Evolutionary conservation across 2,888 invertebrate species (phyloP), one percentile per base, ranked within the genome.

Genomic region (Cosmorhoe ocellata): DNA sequence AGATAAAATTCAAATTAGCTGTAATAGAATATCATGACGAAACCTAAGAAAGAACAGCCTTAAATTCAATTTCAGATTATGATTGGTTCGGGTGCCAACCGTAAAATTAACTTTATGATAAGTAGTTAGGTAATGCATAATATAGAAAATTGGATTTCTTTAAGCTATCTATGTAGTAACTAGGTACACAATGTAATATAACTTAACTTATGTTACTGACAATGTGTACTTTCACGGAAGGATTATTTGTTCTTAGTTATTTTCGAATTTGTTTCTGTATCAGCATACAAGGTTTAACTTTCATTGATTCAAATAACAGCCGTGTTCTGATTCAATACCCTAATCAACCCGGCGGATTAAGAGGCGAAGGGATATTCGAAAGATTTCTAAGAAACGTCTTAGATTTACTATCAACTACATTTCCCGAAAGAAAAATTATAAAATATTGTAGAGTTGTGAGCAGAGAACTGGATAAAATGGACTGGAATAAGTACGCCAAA

Each of bases 331-430:
- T 14, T 5, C 11, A 12, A 12, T 37, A 18, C 31, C 11, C 32
- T 11, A 7, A 11, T n/a, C 41, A 40, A 5, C 37, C 31, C 8
- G 14, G 34, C 24, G n/a, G 7, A 1, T 24, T 27, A 8, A 38
- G 18, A 34, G 42, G 9, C 28, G 34, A 71, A 31, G 74, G 69
- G 3, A 73, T 79, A 28, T 87, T 86, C 40, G 72, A 66, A 50
- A 64, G 36, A 8, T 84, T 87, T 61, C n/a, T 86, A 18, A 64
- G 56, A 24, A 62, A 63, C 5, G 60, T 74, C 6, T 48, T 85
- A 1, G 63, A 72, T 27, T 30, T 76, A 8, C 31, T 85, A 24
- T 62, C 70, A 2, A 65, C 51, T 1, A 50, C 44, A 3, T 75
- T 76, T 41, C 65, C 73, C 3, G 69, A 62, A 24, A 66, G 56